Base-by-base conservation (phyloP, 2,888 invertebrate genomes). In the Dicyrtoma fusca region DNA sequence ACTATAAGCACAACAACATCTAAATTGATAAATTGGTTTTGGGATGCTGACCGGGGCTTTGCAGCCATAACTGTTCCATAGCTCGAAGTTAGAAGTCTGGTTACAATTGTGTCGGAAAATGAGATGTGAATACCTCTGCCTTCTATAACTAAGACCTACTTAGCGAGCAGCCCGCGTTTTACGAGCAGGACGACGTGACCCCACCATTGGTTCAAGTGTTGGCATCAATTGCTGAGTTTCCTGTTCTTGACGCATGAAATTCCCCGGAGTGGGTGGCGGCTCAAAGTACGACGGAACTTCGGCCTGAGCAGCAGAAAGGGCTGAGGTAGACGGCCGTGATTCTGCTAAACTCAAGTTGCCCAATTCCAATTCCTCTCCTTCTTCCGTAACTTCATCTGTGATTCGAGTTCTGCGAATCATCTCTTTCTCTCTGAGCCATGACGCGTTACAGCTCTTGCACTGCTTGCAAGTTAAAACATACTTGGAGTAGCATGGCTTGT, bases 401-500 rank as follows among this genome's bases (percentile, higher is more conserved):
- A 51, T 53, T 19, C 66, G 51, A 44, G 55, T 19, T 47, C 70
- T 4, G 26, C 13, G 23, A 21, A 49, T 17, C 59, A 70, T 45
- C n/a, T 62, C 62, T n/a, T 61, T 23, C 17, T 70, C 70, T 14
- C 47, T 26, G 5, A 14, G 17, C 63, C 61, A 61, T 11, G 70
- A 21, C 8, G 14, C 10, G 1, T 51, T 62, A 19, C 70, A 70
- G 25, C 19, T 44, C 21, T 57, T 72, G 26, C 72, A 72, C 13
- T n/a, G 11, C 23, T 57, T 47, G 45, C 59, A 55, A 1, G 17
- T 19, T 8, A 19, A 10, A 8, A 65, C 14, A 42, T 65, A 73
- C 26, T 64, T 64, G 0, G 13, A 25, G 25, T 57, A 68, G 44
- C 74, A 74, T 10, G 44, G 44, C 34, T 23, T 53, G 49, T 74